Evolutionary conservation across 2,888 invertebrate genomes (phyloP).

Genomic region (Eristalis arbustorum): DNA sequence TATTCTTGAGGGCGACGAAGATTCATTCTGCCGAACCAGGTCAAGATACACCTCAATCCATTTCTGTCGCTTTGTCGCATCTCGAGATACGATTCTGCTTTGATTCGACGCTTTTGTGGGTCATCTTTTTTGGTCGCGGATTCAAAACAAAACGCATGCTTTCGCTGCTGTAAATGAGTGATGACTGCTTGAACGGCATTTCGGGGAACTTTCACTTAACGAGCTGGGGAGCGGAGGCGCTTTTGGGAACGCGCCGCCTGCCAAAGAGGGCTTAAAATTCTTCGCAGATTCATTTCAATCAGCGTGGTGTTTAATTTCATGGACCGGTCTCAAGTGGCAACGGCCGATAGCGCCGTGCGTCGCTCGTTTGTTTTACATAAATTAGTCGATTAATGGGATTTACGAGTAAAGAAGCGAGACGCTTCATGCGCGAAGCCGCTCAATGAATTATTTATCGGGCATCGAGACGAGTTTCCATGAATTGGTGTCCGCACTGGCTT

Average conservation of each 20-base stretch:
- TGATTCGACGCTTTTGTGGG: slow-evolving; percentile 4
- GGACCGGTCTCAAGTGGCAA: slow-evolving; percentile 25
- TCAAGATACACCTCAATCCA: slow-evolving; percentile 19
- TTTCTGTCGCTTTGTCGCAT: background rate
- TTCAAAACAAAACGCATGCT: slow-evolving; percentile 8
- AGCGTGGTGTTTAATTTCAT: slow-evolving; percentile 21
- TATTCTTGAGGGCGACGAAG: slow-evolving; percentile 22
- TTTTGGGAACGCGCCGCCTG: background rate
- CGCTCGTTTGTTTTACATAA: slow-evolving; percentile 37
- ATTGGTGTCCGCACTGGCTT: background rate
- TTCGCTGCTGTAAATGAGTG: slow-evolving; percentile 18
- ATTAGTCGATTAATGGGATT: background rate
- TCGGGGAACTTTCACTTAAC: slow-evolving; percentile 51
- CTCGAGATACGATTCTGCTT: background rate
- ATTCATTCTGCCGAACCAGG: slow-evolving; percentile 32
- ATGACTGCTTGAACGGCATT: background rate
- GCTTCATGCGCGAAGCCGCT: background rate
- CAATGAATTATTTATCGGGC: slow-evolving; percentile 25
- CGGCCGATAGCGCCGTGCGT: slow-evolving; percentile 38
- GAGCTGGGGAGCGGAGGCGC: background rate
- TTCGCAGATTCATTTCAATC: background rate
- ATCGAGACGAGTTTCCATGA: background rate
- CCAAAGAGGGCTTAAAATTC: background rate
- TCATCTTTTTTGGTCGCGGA: slow-evolving; percentile 14
- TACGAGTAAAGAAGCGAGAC: background rate